Evolutionary conservation across 2,888 invertebrate species (phyloP).

Genomic region (Scaptomyza caliginosa): DNA sequence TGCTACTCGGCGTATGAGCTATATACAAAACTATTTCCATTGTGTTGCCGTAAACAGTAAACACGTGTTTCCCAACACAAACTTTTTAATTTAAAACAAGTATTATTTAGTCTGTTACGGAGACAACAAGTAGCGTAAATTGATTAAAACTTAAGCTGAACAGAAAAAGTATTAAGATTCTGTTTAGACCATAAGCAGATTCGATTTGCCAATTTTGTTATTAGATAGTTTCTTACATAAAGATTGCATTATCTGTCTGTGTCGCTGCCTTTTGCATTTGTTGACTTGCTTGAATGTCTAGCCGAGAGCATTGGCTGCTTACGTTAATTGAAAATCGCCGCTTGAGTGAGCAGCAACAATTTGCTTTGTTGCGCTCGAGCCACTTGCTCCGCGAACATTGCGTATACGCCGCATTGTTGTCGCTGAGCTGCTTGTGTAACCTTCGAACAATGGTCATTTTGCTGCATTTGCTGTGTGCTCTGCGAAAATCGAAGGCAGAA

Average conservation of each 20-base stretch:
- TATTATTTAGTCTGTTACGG: neutral
- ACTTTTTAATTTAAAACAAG: conserved; percentile 5
- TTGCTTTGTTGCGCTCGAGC: conserved; percentile 37
- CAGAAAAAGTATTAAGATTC: neutral
- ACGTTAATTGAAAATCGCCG: conserved; percentile 64
- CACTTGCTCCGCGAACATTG: conserved; percentile 33
- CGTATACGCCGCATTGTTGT: conserved; percentile 52
- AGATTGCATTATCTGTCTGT: neutral
- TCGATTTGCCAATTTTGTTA: neutral
- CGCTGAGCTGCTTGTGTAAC: conserved; percentile 23
- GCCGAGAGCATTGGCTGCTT: conserved; percentile 25
- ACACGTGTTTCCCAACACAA: neutral
- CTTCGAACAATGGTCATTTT: conserved; percentile 36
- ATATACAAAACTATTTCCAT: conserved; percentile 12
- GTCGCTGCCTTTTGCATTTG: conserved; percentile 5
- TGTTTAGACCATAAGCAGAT: neutral
- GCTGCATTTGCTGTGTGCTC: conserved; percentile 4
- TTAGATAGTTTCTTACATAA: neutral
- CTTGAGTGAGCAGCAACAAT: conserved; percentile 47
- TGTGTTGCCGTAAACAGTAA: neutral
- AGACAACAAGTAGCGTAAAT: neutral
- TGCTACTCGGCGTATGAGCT: neutral
- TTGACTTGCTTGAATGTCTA: conserved; percentile 7
- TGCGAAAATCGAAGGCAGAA: conserved; percentile 20
- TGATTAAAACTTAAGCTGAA: no score